Evolutionary conservation across 1,140 invertebrate species (phyloP), one percentile per base, ranked within the genome.

Genomic region (Rhagoletis zephyria): DNA sequence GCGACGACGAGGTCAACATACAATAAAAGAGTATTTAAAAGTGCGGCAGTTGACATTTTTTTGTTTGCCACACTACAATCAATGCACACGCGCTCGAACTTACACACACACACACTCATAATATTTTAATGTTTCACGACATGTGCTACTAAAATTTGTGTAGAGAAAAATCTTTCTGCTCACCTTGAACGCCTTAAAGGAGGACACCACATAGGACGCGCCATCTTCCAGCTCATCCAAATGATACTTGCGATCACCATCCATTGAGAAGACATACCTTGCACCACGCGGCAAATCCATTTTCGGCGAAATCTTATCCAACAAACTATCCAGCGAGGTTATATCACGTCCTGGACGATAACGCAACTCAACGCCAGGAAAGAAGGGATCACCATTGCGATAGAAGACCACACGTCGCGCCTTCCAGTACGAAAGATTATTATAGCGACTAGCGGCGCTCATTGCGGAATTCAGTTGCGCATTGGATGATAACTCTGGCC

Each of bases 361-460:
- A 64, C 97, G 95, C 90, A 97, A 96, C 92, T 97, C 97, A 30
- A 98, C 95, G 0, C 97, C 97, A 64, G 97, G 97, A 93, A 96
- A 97, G 92, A 98, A 97, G 0, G 96, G 96, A 93, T 98, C 97
- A 4, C 98, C 98, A 95, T 98, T 99, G 91, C 97, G 96, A 93
- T 97, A 99, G 93, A 99, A 98, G 1, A 96, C 96, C 61, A 98
- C 96, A 42, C 97, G 94, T 86, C 96, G 94, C 0, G 97, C 97
- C 88, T 96, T 95, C 97, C 97, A 98, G 90, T 97, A 97, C 65
- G 96, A 96, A 61, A 97, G 94, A 92, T 97, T 97, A 87, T 95
- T 95, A 93, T 97, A 97, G 87, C 95, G 94, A 88, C 95, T 94
- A 9, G 94, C 91, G 9, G 95, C 94, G 40, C 90, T 89, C 88